phyloP scores from a whole-genome alignment of 1,140 invertebrate genomes.

The Galleria mellonella region DNA sequence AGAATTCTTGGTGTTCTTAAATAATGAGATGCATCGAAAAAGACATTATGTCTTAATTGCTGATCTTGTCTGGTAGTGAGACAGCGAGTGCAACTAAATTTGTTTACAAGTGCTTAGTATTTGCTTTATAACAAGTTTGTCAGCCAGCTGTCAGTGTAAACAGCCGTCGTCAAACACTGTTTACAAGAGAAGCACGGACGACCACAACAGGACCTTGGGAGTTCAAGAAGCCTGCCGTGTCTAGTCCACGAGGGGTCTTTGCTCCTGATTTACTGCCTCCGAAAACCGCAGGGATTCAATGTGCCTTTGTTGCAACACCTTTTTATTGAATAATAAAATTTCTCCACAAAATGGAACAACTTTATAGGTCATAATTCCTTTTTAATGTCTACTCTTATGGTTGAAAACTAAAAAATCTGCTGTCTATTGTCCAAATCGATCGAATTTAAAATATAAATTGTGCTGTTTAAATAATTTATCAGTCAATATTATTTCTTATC shows the following conservation, averaged over 20 bases:
- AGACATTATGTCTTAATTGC: no score
- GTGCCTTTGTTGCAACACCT: conserved; percentile 62
- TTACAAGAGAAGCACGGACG: conserved; percentile 28
- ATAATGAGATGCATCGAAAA: no score
- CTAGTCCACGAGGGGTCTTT: conserved; percentile 44
- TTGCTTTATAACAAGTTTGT: conserved; percentile 1
- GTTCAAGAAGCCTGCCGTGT: conserved; percentile 54
- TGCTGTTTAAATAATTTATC: no score
- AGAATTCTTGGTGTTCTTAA: no score
- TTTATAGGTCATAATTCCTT: conserved; percentile 68
- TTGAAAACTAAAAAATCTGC: conserved; percentile 1
- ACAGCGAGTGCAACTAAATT: no score
- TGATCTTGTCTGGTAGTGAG: no score
- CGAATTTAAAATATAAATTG: no score
- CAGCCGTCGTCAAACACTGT: conserved; percentile 3
- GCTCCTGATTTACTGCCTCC: conserved; percentile 66
- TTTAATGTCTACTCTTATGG: conserved; percentile 36
- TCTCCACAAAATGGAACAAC: conserved; percentile 60
- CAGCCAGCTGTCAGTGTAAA: not conserved
- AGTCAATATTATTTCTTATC: no score
- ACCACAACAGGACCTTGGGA: conserved; percentile 63
- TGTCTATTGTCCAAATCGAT: not conserved
- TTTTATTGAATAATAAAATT: conserved; percentile 74
- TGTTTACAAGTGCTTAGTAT: no score
- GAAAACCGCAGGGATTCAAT: conserved; percentile 67